Conservation (phyloP, 2,113 vertebrate genomes). For the Lophius piscatorius region DNA sequence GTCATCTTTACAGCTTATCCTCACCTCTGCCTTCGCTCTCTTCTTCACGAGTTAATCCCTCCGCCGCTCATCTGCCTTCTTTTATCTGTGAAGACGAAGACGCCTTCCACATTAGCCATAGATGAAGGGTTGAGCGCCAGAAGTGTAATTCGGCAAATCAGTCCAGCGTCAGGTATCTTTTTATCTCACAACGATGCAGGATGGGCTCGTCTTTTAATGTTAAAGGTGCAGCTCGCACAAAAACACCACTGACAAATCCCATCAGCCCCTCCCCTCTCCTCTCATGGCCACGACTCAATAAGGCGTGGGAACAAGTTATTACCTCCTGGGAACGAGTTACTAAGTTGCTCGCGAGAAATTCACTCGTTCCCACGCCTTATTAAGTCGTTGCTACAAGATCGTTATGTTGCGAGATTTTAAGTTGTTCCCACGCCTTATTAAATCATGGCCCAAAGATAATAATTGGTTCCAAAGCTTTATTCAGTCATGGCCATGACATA, state of each 20-base stretch:
- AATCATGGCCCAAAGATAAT: no score
- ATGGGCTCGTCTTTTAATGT: conserved; percentile 1
- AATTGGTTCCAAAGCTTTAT: no score
- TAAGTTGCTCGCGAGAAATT: no score
- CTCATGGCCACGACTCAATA: no score
- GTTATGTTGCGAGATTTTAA: no score
- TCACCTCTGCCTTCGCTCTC: conserved; percentile 26
- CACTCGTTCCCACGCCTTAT: no score
- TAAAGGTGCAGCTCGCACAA: conserved; percentile 2
- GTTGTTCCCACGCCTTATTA: no score
- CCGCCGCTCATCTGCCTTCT: conserved; percentile 13
- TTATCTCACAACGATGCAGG: conserved; percentile 24
- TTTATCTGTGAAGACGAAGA: conserved; percentile 58
- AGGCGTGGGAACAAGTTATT: no score
- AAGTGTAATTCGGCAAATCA: conserved; percentile 45
- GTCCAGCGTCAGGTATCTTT: conserved; percentile 27
- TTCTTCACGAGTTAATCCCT: conserved; percentile 1
- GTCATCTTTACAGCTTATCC: conserved; percentile 51
- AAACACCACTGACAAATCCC: conserved; percentile 8
- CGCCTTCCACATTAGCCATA: conserved; percentile 6
- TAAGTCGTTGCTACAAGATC: no score
- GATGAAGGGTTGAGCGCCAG: conserved; percentile 29
- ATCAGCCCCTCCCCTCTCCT: no score
- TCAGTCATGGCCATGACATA: no score
- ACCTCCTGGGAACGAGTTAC: no score